phyloP scores from a whole-genome alignment of 1,140 invertebrate genomes.

The Marisa cornuarietis region DNA sequence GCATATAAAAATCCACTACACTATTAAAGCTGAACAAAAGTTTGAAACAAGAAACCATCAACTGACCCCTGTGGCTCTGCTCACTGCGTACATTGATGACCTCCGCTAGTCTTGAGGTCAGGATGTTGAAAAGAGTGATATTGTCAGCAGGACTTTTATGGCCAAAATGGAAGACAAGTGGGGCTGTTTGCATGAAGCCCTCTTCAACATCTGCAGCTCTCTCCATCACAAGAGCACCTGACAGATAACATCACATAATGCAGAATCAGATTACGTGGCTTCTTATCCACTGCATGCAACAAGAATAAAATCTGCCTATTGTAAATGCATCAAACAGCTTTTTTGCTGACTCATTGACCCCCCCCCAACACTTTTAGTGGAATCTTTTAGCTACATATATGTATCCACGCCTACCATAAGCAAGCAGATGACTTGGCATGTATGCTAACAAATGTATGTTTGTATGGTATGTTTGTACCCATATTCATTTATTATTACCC shows the following conservation, averaged over 20 bases:
- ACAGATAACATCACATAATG: neutral
- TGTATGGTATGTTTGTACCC: no score
- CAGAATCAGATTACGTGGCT: neutral
- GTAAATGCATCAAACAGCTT: no score
- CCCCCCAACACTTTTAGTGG: no score
- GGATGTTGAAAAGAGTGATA: conserved; percentile 83
- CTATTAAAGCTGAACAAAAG: neutral
- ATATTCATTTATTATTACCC: no score
- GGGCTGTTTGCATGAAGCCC: conserved; percentile 77
- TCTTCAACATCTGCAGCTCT: conserved; percentile 90
- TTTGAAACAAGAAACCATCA: neutral
- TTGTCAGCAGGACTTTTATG: conserved; percentile 83
- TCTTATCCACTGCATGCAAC: neutral
- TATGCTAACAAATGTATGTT: no score
- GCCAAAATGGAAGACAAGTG: conserved; percentile 94
- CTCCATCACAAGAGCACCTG: conserved; percentile 87
- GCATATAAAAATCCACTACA: no score
- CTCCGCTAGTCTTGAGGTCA: conserved; percentile 82
- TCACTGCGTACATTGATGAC: conserved; percentile 86
- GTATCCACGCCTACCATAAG: no score
- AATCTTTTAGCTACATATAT: no score
- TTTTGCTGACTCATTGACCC: no score
- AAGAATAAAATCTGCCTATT: no score
- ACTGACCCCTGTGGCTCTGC: conserved; percentile 82
- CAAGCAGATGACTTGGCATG: no score